Percentiles rank a stretch among this genome's conserved stretches.
Evolutionary conservation across 2,888 invertebrate genomes (phyloP).

Genomic region (Theodoxus fluviatilis): DNA sequence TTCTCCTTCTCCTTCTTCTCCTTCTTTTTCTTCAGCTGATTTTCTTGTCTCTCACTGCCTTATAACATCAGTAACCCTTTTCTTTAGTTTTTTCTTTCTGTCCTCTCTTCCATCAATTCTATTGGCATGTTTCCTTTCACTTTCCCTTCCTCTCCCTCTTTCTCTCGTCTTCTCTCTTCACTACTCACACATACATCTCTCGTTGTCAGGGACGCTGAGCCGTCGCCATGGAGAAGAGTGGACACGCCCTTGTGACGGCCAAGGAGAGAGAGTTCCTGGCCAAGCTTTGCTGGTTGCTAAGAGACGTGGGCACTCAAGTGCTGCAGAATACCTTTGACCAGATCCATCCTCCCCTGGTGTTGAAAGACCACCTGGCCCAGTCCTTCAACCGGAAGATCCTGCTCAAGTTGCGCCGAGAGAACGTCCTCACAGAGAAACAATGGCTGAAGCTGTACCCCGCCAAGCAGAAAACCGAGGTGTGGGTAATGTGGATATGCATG

Average conservation of each 20-base stretch:
- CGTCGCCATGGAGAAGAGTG: no score
- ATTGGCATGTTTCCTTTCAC: no score
- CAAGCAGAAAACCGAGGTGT: slow-evolving; percentile 37
- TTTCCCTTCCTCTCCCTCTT: no score
- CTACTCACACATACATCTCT: no score
- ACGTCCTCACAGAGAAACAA: slow-evolving; percentile 41
- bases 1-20: not conserved
- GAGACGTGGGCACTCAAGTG: slow-evolving; percentile 50
- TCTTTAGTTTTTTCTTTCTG: no score
- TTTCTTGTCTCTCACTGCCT: not conserved
- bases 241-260: slow-evolving; percentile 31
- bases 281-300: slow-evolving; percentile 49
- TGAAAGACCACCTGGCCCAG: slow-evolving; percentile 47
- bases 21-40: not conserved
- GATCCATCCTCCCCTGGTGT: slow-evolving; percentile 48
- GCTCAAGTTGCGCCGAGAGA: slow-evolving; percentile 38
- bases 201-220: no score
- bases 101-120: no score
- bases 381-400: slow-evolving; percentile 46
- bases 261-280: slow-evolving; percentile 49
- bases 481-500: not conserved
- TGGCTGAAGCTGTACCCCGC: slow-evolving; percentile 49
- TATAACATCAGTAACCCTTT: no score
- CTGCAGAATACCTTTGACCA: slow-evolving; percentile 48
- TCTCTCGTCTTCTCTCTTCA: no score